These are phyloP conservation scores for Drosophila buzzatii DNA, from an alignment of 2,888 invertebrate genomes.

Conservation along the genomic window DNA sequence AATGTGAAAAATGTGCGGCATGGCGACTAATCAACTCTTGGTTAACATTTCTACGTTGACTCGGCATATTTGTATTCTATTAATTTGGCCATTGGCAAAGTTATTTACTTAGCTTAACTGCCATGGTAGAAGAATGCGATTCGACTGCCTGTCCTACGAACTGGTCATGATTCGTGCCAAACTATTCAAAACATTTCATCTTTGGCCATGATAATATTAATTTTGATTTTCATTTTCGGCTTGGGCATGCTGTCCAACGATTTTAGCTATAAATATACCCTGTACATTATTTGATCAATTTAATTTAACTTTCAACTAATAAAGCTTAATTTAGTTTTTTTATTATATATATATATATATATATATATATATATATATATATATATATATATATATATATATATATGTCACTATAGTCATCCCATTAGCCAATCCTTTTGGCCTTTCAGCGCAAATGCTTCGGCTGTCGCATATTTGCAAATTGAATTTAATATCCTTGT, in stretches of 20 bases:
- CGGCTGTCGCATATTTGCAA: slow-evolving; percentile 11
- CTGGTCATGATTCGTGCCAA: slow-evolving; percentile 4
- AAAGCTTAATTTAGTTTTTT: too few species aligned
- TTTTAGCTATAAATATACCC: slow-evolving; percentile 4
- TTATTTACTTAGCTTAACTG: slow-evolving; percentile 43
- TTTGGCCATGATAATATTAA: slow-evolving; percentile 38
- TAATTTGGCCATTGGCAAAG: slow-evolving; percentile 60
- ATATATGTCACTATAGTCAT: not conserved
- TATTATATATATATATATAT: too few species aligned
- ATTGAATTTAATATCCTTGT: slow-evolving; percentile 16
- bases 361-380: too few species aligned
- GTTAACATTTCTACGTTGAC: slow-evolving; percentile 47
- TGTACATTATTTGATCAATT: not conserved
- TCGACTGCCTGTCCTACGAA: slow-evolving; percentile 1
- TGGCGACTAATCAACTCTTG: slow-evolving; percentile 70
- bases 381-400: too few species aligned
- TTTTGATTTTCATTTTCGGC: slow-evolving; percentile 63
- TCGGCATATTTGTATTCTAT: slow-evolving; percentile 71
- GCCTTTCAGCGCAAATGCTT: not conserved
- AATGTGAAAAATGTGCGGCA: slow-evolving; percentile 71
- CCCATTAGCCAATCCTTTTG: slow-evolving; percentile 2
- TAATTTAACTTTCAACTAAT: too few species aligned
- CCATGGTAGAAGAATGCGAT: slow-evolving; percentile 40
- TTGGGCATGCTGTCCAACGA: slow-evolving; percentile 12
- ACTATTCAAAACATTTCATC: slow-evolving; percentile 49